phyloP scores from a whole-genome alignment of 2,797 vertebrate genomes.

The Gallinago nigripennis region DNA sequence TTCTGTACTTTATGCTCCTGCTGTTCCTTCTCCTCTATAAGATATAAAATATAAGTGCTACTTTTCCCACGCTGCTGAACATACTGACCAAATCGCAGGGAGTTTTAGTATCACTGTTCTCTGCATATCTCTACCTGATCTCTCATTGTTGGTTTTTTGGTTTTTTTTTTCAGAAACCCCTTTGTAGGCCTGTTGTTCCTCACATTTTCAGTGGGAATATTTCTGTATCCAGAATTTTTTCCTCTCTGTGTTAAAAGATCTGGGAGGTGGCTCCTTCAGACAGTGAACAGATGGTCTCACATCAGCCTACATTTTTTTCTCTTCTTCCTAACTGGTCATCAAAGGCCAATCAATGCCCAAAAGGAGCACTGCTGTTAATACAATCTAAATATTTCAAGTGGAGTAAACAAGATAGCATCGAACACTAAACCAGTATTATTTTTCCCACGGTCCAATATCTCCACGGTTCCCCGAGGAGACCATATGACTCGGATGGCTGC shows the following conservation, averaged over 20 bases:
- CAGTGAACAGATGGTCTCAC: neutral
- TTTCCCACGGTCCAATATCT: neutral
- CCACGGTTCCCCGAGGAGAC: neutral
- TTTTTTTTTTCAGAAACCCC: neutral
- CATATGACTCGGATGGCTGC: fast-evolving
- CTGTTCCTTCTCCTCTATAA: neutral
- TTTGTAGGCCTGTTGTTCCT: neutral
- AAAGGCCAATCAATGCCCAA: neutral
- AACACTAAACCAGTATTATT: neutral
- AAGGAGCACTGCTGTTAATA: neutral
- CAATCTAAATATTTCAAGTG: neutral
- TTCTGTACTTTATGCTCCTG: neutral
- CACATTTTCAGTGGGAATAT: neutral
- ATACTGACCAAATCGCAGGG: neutral
- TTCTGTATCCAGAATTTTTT: neutral
- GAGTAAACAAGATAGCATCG: neutral
- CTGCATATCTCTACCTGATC: neutral
- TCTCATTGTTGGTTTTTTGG: neutral
- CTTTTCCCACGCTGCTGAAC: neutral
- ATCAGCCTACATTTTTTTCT: neutral
- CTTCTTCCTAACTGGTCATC: neutral
- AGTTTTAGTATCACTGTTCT: neutral
- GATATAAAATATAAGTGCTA: neutral
- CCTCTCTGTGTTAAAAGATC: neutral
- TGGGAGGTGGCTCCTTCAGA: neutral